A percentile compares a stretch with the other conserved stretches of the same genome.
Evolutionary conservation across 2,888 invertebrate genomes (phyloP).

Genomic region (Poecilobothrus nobilitatus): DNA sequence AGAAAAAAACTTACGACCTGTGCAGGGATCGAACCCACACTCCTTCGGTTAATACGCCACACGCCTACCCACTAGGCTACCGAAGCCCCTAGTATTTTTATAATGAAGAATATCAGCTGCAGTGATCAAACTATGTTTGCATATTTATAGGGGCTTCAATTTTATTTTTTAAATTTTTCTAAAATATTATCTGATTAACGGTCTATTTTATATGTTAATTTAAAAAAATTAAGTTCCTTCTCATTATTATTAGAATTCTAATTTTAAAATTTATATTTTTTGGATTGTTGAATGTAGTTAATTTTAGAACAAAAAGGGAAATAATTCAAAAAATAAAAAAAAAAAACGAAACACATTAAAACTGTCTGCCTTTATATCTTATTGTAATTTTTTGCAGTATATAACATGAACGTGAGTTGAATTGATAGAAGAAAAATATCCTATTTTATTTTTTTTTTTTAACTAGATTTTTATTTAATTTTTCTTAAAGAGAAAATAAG

Average conservation of each 20-base stretch:
- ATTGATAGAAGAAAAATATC: neutral
- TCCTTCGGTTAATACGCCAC: too few species aligned
- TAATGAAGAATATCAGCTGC: too few species aligned
- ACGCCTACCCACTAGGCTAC: too few species aligned
- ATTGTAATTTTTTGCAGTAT: neutral
- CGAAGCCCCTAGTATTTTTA: too few species aligned
- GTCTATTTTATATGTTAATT: too few species aligned
- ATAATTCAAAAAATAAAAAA: neutral
- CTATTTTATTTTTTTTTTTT: neutral
- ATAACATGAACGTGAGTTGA: neutral
- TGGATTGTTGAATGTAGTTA: neutral
- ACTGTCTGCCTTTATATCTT: neutral
- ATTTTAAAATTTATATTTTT: conserved; percentile 1
- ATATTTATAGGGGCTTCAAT: too few species aligned
- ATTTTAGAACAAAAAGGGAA: neutral
- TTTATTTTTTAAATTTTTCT: too few species aligned
- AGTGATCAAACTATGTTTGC: too few species aligned
- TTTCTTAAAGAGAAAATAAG: neutral
- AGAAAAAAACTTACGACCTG: too few species aligned
- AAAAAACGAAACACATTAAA: neutral
- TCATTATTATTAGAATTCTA: neutral
- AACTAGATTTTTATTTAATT: neutral
- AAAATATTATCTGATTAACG: too few species aligned
- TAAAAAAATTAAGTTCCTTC: too few species aligned
- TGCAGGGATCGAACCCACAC: too few species aligned